Evolutionary conservation across 1,140 invertebrate genomes (phyloP), one percentile per base, ranked within the genome.

Genomic region (Drosophila parabipectinata): DNA sequence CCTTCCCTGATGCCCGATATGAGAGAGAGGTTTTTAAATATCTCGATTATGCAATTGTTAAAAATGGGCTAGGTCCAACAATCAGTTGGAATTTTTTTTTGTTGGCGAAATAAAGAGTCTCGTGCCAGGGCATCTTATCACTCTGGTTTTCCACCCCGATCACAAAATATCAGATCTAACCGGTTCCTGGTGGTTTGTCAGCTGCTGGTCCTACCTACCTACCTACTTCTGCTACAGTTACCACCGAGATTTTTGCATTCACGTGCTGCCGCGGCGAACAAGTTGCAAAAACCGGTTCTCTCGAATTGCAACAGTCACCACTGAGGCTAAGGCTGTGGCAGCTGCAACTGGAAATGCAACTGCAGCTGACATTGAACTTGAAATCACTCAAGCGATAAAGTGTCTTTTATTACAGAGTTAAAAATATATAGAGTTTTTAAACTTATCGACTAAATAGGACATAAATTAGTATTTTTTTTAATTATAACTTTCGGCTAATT

Each of bases 331-430:
- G 52, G 72, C 52, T 53, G 47, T 26, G 48, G 61, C 76, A 72
- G 45, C 58, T 77, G 77, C 61, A 63, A 74, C 82, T 85, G 45
- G 64, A 63, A 62, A 39, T 63, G 60, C 41, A 53, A 53, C 54
- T 72, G 77, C 61, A 63, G 79, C 82, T 85, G 82, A 85, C 82
- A 85, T 85, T 85, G 82, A 85, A 85, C 82, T 87, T 85, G 82
- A 85, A 64, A 52, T 28, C 67, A 53, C 24, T 66, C 50, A 12
- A 75, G 51, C 53, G 26, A 41, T 32, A 44, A 55, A 55, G 21
- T 12, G 34, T n/a, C 34, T 12, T 9, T 34, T 34, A 21, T 34
- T n/a, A 37, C 34, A 37, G 34, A 37, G 34, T 7, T 28, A n/a
- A 12, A 37, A 37, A 37, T 3, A 3, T 5, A 9, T 14, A 15